phyloP scores from a whole-genome alignment of 2,888 invertebrate species.

The Chironomus riparius region DNA sequence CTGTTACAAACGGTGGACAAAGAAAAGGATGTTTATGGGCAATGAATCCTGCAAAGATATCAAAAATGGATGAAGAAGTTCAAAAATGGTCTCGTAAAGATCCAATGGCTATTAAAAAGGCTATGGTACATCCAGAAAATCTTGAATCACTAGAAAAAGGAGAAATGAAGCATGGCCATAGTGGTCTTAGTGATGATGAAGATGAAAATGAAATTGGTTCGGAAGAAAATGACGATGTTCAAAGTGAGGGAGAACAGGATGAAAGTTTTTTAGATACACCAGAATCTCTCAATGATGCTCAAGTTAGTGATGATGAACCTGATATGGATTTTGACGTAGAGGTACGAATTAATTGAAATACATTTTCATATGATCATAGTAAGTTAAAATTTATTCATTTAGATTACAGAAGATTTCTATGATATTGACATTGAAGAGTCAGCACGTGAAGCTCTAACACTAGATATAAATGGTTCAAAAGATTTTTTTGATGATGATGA shows the following conservation, averaged over 20 bases:
- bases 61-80: conserved; percentile 97
- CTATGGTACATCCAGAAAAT: conserved; percentile 89
- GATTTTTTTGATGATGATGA: conserved; percentile 51
- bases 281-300: conserved; percentile 35
- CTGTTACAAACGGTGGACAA: conserved; percentile 76
- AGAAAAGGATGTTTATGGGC: conserved; percentile 90
- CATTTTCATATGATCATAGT: conserved; percentile 27
- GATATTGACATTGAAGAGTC: conserved; percentile 62
- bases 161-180: conserved; percentile 72
- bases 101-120: conserved; percentile 80
- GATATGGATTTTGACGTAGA: conserved; percentile 55
- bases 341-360: conserved; percentile 35
- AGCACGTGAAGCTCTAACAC: conserved; percentile 35
- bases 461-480: conserved; percentile 48
- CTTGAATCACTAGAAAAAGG: conserved; percentile 76
- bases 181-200: conserved; percentile 56
- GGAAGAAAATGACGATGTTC: conserved; percentile 33
- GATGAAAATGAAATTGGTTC: conserved; percentile 45
- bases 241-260: conserved; percentile 42
- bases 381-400: conserved; percentile 28
- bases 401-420: conserved; percentile 58
- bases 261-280: conserved; percentile 34
- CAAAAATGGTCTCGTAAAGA: conserved; percentile 96
- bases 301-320: conserved; percentile 39
- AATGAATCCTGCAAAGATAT: conserved; percentile 87